Evolutionary conservation across 2,113 vertebrate genomes (phyloP), one percentile per base, ranked within the genome.

Genomic region (Elachura formosa): DNA sequence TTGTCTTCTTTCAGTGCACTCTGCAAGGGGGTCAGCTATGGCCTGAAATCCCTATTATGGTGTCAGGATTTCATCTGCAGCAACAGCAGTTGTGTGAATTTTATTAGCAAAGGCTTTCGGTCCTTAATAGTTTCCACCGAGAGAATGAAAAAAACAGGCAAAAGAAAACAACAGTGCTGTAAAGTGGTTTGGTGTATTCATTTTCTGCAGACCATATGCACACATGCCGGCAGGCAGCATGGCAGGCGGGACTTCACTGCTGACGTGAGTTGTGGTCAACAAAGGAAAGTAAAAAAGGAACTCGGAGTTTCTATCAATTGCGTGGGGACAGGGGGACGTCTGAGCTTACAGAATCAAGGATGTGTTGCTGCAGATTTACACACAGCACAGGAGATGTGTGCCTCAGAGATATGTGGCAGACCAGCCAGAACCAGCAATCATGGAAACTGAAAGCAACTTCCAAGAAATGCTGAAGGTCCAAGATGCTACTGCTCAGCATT

Each of bases 251-350:
- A 90, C 93, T 92, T 76, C 33, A 69, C 84, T 96, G 34, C 5
- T 96, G 94, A 96, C 93, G 92, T 59, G 89, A 38, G 92, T 81
- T 97, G 95, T 94, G 94, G 96, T 93, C 95, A 96, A 49, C 62
- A 96, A 93, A 94, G 96, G 96, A 97, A 96, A 69, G 81, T 86
- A 67, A 91, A 96, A 93, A 94, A 79, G 94, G 97, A 97, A 96
- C 92, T 90, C 5, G 1, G 85, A 84, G 90, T 96, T 96, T 96
- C 94, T 96, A 81, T 93, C 93, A 74, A 76, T 84, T 5, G 12
- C 52, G 64, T 33, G 34, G 76, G 68, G 80, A 76, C 21, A 64
- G 74, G 74, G 61, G 71, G 25, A 41, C 54, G 55, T 63, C 89
- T 23, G 49, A 94, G 76, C 81, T 97, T 96, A 95, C 91, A 90